Conservation (phyloP, 53 echinoderm and acorn worm species). For the Paracentrotus lividus region DNA sequence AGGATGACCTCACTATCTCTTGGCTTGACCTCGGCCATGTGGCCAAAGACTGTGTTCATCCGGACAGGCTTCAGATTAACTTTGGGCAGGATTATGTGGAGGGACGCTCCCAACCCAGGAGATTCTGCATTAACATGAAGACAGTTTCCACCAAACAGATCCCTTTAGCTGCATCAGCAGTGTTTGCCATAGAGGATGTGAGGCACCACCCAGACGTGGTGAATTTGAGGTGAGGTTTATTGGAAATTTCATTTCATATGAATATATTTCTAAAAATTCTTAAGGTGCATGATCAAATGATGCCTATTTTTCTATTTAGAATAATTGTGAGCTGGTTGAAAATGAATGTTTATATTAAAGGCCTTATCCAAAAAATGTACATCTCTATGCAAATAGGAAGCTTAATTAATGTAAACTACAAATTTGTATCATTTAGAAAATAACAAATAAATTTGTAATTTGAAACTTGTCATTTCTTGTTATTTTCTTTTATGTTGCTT, state of each 20-base stretch:
- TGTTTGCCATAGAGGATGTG: constrained; percentile 23
- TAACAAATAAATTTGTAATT: too few species aligned
- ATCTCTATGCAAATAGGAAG: too few species aligned
- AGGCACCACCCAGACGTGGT: background rate
- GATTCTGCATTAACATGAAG: constrained; percentile 23
- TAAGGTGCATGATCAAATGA: too few species aligned
- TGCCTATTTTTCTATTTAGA: background rate
- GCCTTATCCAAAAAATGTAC: too few species aligned
- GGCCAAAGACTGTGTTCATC: background rate
- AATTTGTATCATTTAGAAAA: too few species aligned
- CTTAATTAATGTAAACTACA: too few species aligned
- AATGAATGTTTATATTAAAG: background rate
- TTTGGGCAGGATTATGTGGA: constrained; percentile 37
- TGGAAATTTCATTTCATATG: background rate
- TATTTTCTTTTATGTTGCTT: too few species aligned
- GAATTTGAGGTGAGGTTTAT: background rate
- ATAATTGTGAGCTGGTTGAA: background rate
- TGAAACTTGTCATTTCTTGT: too few species aligned
- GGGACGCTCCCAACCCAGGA: constrained; percentile 30
- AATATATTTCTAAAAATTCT: background rate
- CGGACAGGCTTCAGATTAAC: background rate
- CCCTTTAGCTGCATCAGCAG: constrained; percentile 32
- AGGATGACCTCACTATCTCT: constrained; percentile 1
- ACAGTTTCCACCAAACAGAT: background rate
- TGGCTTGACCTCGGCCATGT: constrained; percentile 49